Evolutionary conservation across 64 coral and sea anemone genomes (phyloP), one percentile per base, ranked within the genome.

Genomic region (Montipora foliosa): DNA sequence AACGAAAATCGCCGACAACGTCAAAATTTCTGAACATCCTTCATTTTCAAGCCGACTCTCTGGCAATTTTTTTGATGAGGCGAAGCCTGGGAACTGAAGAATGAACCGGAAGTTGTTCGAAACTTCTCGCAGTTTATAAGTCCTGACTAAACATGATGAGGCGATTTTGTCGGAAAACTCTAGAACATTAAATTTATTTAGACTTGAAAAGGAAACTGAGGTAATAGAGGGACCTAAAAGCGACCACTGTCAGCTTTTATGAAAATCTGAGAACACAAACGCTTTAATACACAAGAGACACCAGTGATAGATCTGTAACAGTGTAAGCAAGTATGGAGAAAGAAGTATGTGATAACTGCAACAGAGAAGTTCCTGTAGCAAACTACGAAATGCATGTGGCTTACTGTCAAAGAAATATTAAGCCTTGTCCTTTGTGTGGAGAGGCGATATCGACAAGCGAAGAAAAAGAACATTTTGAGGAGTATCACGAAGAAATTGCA

Each of bases 381-480:
- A 93, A 93, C 47, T 93, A 76, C 44, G 57, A 79, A n/a, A 93
- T 88, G 76, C 92, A 93, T 7, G 19, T 80, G 7, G 84, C 66
- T 11, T 82, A 93, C 64, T 93, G 92, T 66, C 47, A 19, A 57
- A 17, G 92, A 74, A 93, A 93, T 47, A 47, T 88, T n/a, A n/a
- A 81, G 59, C 29, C 70, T 1, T 93, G 92, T 74, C 44, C 47
- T 14, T 44, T 61, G 67, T 93, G 92, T 60, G 92, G 92, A 1
- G 76, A 80, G 46, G 25, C 66, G 45, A 61, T 88, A 15, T 66
- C 55, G 2, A 87, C 47, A n/a, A 49, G 45, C 2, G 48, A 73
- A 24, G 67, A 71, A 61, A 49, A 59, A 21, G 84, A 93, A 7
- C 92, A 93, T 24, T 59, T 77, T 9, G 24, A 88, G 45, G 79